phyloP scores from a whole-genome alignment of 2,797 vertebrate genomes.

The Hoplostethus mediterraneus region DNA sequence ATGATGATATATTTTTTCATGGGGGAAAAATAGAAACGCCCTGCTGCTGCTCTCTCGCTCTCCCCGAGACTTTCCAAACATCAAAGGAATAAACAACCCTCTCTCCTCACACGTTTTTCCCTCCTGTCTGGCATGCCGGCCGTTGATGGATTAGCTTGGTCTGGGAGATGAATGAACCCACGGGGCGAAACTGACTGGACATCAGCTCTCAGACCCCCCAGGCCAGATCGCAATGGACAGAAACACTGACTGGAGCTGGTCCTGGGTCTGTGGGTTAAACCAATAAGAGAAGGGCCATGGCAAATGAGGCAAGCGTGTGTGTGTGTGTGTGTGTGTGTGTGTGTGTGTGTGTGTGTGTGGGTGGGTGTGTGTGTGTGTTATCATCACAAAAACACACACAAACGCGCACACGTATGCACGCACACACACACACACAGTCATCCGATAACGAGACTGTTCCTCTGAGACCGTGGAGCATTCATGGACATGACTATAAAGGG shows the following conservation, averaged over 20 bases:
- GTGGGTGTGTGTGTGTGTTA: conserved; percentile 56
- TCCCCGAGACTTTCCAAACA: conserved; percentile 69
- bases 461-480: conserved; percentile 60
- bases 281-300: conserved; percentile 69
- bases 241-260: conserved; percentile 73
- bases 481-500: conserved; percentile 61
- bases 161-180: conserved; percentile 74
- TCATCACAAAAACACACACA: conserved; percentile 65
- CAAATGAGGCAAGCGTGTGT: conserved; percentile 49
- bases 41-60: conserved; percentile 66
- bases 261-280: conserved; percentile 70
- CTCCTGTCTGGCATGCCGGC: conserved; percentile 70
- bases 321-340: conserved; percentile 38
- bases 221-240: conserved; percentile 61
- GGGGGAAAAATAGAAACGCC: conserved; percentile 64
- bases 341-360: too few species aligned
- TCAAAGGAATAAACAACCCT: conserved; percentile 62
- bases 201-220: conserved; percentile 63
- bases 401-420: conserved; percentile 44
- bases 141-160: conserved; percentile 75
- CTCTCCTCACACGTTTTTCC: conserved; percentile 65
- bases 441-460: conserved; percentile 58
- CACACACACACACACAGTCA: conserved; percentile 51
- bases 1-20: conserved; percentile 86
- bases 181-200: conserved; percentile 72